Evolutionary conservation across 35 echinoderm and acorn worm species (phyloP), one percentile per base, ranked within the genome.

Genomic region (Amphiura filiformis): DNA sequence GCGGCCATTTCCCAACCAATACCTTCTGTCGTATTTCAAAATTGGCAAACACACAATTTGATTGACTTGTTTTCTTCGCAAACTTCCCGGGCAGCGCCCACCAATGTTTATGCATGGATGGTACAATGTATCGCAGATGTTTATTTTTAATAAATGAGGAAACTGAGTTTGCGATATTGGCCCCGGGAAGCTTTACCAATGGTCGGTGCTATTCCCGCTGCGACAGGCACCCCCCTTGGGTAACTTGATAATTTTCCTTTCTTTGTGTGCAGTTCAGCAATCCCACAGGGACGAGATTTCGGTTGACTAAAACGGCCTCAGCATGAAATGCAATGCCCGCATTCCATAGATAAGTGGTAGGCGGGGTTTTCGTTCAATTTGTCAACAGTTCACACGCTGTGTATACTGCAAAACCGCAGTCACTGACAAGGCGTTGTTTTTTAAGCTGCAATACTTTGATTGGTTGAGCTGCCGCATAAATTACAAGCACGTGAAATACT

Each of bases 81-180:
- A 85, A 84, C 89, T 75, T 83, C 64, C 65, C 39, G 38, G 41
- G 79, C 81, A 70, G 42, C 82, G 82, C 82, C 83, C 76, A 76
- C 47, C 89, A 80, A 91, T 91, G 81, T 85, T 47, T 83, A 76
- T 83, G 56, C 47, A 77, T 78, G 49, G 82, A 56, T 85, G 47
- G 89, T 91, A 84, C 82, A 91, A 82, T 91, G 89, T 91, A 91
- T 84, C 89, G 89, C 89, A 76, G 83, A 83, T 91, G 89, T 91
- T 91, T 91, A 91, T 91, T 91, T 90, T 85, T 91, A 91, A 91
- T 91, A 91, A 85, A 91, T 85, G 82, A 91, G 89, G 89, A 82
- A 70, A 70, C 61, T 75, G 82, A 91, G 89, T 34, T 77, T 79
- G 83, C 75, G 83, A 75, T 81, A 81, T 84, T 82, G 82, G 81